A percentile compares a stretch with the other conserved stretches of the same genome.
Evolutionary conservation across 1,140 invertebrate species (phyloP).

Genomic region (Plectrocnemia conspersa): DNA sequence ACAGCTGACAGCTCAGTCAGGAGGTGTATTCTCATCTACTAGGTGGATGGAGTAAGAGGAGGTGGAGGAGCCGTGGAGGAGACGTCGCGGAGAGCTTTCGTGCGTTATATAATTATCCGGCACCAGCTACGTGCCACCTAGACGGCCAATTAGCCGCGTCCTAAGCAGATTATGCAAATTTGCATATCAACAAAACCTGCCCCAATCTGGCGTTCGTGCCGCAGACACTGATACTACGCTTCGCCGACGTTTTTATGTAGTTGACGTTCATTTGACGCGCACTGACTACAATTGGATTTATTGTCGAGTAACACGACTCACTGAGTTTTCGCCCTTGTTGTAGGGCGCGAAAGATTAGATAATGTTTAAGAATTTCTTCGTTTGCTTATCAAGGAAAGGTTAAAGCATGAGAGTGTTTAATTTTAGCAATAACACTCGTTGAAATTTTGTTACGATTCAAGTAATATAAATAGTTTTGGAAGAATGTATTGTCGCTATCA

Average conservation of each 20-base stretch:
- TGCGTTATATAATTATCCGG: conserved; percentile 14
- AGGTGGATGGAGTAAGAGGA: background rate
- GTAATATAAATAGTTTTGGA: too few relatives aligned
- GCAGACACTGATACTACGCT: background rate
- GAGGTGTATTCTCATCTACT: background rate
- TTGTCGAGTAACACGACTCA: background rate
- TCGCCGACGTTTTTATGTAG: conserved; percentile 24
- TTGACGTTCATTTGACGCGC: conserved; percentile 5
- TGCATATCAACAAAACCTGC: background rate
- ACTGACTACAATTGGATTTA: background rate
- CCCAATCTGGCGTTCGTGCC: background rate
- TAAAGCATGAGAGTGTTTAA: too few relatives aligned
- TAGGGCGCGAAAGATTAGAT: too few relatives aligned
- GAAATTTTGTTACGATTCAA: too few relatives aligned
- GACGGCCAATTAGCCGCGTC: conserved; percentile 14
- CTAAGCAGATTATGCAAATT: conserved; percentile 18
- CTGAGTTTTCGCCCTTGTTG: too few relatives aligned
- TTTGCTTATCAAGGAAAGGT: too few relatives aligned
- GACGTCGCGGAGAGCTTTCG: background rate
- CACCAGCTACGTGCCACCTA: conserved; percentile 6
- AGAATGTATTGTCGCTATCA: too few relatives aligned
- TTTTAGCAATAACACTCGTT: too few relatives aligned
- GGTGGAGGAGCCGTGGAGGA: background rate
- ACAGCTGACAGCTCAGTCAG: conserved; percentile 31
- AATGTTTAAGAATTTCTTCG: too few relatives aligned